These are phyloP conservation scores for Deilephila porcellus DNA, from an alignment of 2,888 invertebrate species.

Conservation along the genomic window DNA sequence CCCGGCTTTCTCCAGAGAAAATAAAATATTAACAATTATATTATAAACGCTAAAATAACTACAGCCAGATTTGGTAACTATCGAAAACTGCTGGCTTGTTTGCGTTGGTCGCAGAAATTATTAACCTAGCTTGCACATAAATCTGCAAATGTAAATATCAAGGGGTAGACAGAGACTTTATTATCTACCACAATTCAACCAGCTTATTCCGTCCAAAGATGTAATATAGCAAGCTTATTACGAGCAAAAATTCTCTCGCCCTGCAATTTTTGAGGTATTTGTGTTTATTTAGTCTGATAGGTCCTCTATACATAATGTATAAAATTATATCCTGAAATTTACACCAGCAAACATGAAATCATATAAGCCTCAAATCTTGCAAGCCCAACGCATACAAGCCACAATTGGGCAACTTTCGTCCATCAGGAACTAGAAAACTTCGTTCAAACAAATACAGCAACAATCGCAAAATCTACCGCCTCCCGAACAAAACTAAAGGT, in stretches of 20 bases:
- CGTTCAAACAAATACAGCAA: neutral
- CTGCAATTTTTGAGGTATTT: no score
- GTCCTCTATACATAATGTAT: no score
- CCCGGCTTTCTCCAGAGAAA: conserved; percentile 72
- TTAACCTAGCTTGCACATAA: neutral
- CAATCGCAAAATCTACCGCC: neutral
- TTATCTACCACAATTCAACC: no score
- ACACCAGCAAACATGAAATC: no score
- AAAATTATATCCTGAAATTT: no score
- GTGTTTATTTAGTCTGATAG: no score
- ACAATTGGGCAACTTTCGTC: neutral
- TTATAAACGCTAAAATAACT: conserved; percentile 39
- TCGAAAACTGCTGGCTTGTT: conserved; percentile 31
- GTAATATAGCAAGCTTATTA: no score
- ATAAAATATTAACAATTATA: conserved; percentile 31
- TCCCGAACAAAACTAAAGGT: conserved; percentile 12
- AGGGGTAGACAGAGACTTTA: no score
- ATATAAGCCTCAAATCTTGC: neutral
- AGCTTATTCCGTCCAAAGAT: no score
- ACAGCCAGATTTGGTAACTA: conserved; percentile 69
- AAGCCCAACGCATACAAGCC: conserved; percentile 3
- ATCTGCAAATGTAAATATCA: no score
- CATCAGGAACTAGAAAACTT: conserved; percentile 8
- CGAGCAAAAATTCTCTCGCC: no score
- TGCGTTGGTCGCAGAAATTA: neutral